Conservation (phyloP, 2,113 vertebrate species). For the Odontesthes bonariensis region DNA sequence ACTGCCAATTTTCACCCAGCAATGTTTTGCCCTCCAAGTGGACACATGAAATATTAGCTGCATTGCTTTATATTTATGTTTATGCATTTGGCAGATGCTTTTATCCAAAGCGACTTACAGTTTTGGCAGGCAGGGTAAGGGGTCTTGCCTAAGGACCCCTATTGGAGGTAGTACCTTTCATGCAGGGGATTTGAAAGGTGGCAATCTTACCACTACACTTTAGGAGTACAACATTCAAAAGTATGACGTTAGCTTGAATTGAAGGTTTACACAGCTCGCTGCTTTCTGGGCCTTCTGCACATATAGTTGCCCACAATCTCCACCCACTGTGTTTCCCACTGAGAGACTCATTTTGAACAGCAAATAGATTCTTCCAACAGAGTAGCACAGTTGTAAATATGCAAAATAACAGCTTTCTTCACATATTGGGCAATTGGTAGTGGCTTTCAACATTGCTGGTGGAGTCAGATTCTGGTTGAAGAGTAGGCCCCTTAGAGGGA, state of each 20-base stretch:
- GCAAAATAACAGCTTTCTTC: constrained; percentile 25
- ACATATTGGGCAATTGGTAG: not conserved
- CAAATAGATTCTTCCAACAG: constrained; percentile 18
- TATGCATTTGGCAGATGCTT: too few relatives aligned
- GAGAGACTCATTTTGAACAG: constrained; percentile 31
- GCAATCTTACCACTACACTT: too few relatives aligned
- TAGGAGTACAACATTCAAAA: constrained; percentile 21
- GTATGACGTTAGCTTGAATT: constrained; percentile 49
- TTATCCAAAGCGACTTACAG: too few relatives aligned
- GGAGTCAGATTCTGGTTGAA: not conserved
- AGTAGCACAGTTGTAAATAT: not conserved
- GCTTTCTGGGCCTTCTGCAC: constrained; percentile 49
- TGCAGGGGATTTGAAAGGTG: too few relatives aligned
- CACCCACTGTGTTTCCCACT: constrained; percentile 52
- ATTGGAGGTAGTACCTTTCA: too few relatives aligned
- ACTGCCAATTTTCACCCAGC: not conserved
- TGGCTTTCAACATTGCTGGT: too few relatives aligned
- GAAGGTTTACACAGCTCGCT: not conserved
- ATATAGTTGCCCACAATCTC: constrained; percentile 49
- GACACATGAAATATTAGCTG: not conserved
- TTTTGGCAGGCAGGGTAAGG: too few relatives aligned
- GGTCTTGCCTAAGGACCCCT: too few relatives aligned
- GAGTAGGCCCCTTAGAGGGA: constrained; percentile 43
- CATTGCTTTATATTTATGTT: too few relatives aligned
- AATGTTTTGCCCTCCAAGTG: not conserved